These are phyloP conservation scores for Dendrolimus pini DNA, from an alignment of 2,888 invertebrate genomes.

Conservation along the genomic window DNA sequence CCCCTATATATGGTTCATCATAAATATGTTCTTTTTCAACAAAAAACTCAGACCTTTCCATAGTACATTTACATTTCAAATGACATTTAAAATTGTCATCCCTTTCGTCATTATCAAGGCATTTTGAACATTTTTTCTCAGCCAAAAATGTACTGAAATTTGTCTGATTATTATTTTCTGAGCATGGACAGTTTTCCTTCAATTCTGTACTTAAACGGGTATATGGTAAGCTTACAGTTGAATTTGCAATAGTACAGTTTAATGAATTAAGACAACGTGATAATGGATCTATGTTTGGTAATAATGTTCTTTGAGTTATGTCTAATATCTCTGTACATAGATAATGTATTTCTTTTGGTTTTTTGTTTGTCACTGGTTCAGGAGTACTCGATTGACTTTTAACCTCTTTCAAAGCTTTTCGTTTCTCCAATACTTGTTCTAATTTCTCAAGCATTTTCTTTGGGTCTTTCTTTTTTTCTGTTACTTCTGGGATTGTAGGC, in stretches of 20 bases:
- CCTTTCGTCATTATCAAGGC: constrained; percentile 38
- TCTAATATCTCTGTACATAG: constrained; percentile 68
- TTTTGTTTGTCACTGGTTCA: constrained; percentile 28
- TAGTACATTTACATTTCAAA: constrained; percentile 49
- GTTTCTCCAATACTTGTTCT: constrained; percentile 75
- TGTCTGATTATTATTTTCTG: constrained; percentile 30
- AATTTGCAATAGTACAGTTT: constrained; percentile 56
- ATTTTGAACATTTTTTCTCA: constrained; percentile 39
- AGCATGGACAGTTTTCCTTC: constrained; percentile 37
- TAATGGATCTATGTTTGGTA: constrained; percentile 43
- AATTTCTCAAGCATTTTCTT: constrained; percentile 81
- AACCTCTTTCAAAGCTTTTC: constrained; percentile 46
- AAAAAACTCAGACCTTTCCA: constrained; percentile 46
- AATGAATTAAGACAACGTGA: constrained; percentile 60
- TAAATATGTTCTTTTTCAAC: constrained; percentile 76
- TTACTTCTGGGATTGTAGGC: constrained; percentile 30
- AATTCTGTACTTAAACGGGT: constrained; percentile 39
- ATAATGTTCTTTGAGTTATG: constrained; percentile 46
- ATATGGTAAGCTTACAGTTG: constrained; percentile 58
- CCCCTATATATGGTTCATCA: constrained; percentile 72
- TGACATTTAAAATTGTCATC: constrained; percentile 55
- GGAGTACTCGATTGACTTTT: constrained; percentile 25
- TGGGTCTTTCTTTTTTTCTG: constrained; percentile 63
- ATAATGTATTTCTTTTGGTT: constrained; percentile 67
- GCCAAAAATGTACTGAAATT: constrained; percentile 22